Conservation (phyloP, 2,113 vertebrate genomes). For the Oreotrochilus melanogaster region DNA sequence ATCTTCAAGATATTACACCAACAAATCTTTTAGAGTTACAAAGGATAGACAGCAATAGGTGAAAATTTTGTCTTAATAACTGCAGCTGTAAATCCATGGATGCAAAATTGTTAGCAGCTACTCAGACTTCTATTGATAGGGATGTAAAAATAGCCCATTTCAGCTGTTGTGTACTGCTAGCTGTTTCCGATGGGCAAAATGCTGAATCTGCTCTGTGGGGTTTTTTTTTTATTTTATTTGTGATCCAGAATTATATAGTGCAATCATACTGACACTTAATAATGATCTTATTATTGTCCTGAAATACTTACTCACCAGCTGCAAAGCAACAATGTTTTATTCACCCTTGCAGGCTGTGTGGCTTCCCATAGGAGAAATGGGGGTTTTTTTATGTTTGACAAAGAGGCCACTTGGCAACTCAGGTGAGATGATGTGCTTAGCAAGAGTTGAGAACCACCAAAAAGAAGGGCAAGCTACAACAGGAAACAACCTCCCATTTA, state of each 20-base stretch:
- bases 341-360: not conserved
- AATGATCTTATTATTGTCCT: constrained; percentile 18
- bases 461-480: constrained; percentile 21
- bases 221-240: not conserved
- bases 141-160: constrained; percentile 58
- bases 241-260: constrained; percentile 34
- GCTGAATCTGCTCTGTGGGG: constrained; percentile 30
- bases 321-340: constrained; percentile 12
- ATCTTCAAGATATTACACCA: not conserved
- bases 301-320: constrained; percentile 33
- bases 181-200: constrained; percentile 40
- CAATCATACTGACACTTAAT: constrained; percentile 48
- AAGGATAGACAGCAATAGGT: not conserved
- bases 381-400: constrained; percentile 28
- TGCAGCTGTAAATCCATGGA: constrained; percentile 48
- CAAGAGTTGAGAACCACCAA: constrained; percentile 12
- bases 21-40: not conserved
- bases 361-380: not conserved
- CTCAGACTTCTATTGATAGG: constrained; percentile 55
- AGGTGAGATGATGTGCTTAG: not conserved
- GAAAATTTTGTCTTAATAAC: constrained; percentile 45
- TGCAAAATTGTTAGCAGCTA: constrained; percentile 42
- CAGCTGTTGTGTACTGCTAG: constrained; percentile 37
- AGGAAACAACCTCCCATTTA: not conserved
- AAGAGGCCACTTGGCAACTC: not conserved